phyloP scores from a whole-genome alignment of 2,888 invertebrate species.

The Mythimna loreyi region DNA sequence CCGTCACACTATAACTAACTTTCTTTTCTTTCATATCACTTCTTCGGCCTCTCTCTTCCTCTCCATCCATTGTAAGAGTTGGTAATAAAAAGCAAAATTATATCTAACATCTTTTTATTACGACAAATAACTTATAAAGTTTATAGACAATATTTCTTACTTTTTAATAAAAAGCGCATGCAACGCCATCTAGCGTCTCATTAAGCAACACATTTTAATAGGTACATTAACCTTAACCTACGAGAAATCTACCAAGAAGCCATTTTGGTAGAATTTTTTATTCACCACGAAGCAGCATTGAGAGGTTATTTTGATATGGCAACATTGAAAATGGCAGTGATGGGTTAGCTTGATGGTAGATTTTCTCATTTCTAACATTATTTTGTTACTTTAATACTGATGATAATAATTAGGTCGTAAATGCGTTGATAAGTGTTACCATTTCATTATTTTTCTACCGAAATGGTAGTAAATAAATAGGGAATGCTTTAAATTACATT shows the following conservation, averaged over 20 bases:
- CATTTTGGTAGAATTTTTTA: conserved; percentile 42
- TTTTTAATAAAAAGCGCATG: conserved; percentile 83
- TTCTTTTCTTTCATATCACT: no score
- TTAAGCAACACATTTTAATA: conserved; percentile 77
- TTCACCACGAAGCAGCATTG: conserved; percentile 24
- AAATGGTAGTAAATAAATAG: conserved; percentile 70
- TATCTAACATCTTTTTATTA: conserved; percentile 88
- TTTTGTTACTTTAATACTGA: conserved; percentile 81
- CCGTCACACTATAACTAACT: no score
- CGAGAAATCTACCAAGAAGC: conserved; percentile 74
- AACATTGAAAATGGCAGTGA: conserved; percentile 65
- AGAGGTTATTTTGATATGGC: conserved; percentile 55
- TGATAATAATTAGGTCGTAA: conserved; percentile 78
- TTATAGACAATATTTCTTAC: conserved; percentile 70
- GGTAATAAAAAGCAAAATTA: conserved; percentile 15
- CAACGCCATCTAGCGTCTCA: conserved; percentile 71
- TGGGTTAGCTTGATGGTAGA: conserved; percentile 66
- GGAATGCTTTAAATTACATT: conserved; percentile 73
- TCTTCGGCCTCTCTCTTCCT: no score
- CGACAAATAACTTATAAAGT: conserved; percentile 82
- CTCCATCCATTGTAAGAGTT: no score
- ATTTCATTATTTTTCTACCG: conserved; percentile 62
- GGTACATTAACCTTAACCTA: conserved; percentile 72
- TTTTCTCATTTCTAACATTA: conserved; percentile 63
- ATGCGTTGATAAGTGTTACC: conserved; percentile 79